Base-by-base conservation (phyloP, 2,797 vertebrate genomes). In the Parambassis ranga region DNA sequence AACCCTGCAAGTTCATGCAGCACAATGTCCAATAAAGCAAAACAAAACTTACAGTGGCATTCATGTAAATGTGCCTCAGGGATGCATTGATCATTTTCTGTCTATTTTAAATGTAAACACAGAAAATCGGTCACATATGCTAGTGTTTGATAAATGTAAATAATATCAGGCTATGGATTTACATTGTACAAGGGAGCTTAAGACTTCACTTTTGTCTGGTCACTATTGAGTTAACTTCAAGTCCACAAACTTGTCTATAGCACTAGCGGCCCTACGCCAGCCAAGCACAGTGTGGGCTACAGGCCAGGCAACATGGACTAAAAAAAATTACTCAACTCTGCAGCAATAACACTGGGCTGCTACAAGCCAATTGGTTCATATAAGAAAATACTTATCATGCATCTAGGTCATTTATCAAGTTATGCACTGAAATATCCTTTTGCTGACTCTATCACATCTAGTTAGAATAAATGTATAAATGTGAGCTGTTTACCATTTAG, bases 211-310 rank as follows among this genome's bases (percentile, higher is more conserved):
- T 76, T 35, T 49, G 60, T 73, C 59, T 73, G 74, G 80, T 69
- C 66, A 75, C 31, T 86, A 83, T 43, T 86, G 81, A 80, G 82
- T 89, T 86, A 81, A 89, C 43, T 70, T 50, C 38, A 77, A 77
- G 53, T 72, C 78, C 80, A 73, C 66, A 62, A 83, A 89, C 72
- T 81, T 79, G 70, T 71, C 74, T 57, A 53, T 53, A 66, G 61
- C 75, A 78, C 50, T 16, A 64, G 41, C 15, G 37, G 71, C 77
- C 77, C 71, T 76, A 68, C 76, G 67, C 56, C 77, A 79, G 63
- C 53, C 51, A 69, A 73, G 63, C 62, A 79, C 28, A 78, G 71
- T 76, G 64, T 58, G 65, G 66, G 59, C 75, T 52, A 52, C 69
- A 83, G 62, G 77, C 81, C 87, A 82, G 71, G 73, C 63, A 71